Percentiles rank a stretch among this genome's conserved stretches.
phyloP scores from a whole-genome alignment of 2,797 vertebrate species.

The Florisuga fusca region DNA sequence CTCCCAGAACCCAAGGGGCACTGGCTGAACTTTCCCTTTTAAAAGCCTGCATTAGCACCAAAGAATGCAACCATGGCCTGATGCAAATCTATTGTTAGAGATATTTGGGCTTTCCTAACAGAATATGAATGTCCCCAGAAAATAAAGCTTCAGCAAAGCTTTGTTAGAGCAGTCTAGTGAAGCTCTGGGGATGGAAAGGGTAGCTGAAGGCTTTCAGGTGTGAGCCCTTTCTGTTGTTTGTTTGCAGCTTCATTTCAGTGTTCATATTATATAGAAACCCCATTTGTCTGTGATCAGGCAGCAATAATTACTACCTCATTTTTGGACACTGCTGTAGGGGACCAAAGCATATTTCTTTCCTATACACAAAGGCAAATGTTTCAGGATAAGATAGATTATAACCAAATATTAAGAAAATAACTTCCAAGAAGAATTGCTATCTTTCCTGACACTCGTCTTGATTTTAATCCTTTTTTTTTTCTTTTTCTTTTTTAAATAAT shows the following conservation, averaged over 20 bases:
- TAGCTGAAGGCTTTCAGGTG: neutral
- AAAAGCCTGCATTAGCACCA: conserved; percentile 44
- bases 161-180: neutral
- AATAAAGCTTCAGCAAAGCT: neutral
- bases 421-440: conserved; percentile 21
- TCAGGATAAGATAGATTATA: conserved; percentile 17
- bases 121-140: conserved; percentile 24
- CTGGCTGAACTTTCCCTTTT: conserved; percentile 1
- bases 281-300: conserved; percentile 17
- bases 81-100: conserved; percentile 28
- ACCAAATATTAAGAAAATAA: conserved; percentile 3
- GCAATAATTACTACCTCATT: neutral
- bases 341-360: neutral
- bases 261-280: neutral
- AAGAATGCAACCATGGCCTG: neutral
- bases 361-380: neutral
- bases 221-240: neutral
- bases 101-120: conserved; percentile 21
- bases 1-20: neutral
- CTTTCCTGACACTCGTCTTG: neutral
- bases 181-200: neutral
- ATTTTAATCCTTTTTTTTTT: neutral
- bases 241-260: neutral
- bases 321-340: conserved; percentile 1
- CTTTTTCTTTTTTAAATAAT: neutral